Evolutionary conservation across 2,888 invertebrate species (phyloP).

Genomic region (Bugula neritina): DNA sequence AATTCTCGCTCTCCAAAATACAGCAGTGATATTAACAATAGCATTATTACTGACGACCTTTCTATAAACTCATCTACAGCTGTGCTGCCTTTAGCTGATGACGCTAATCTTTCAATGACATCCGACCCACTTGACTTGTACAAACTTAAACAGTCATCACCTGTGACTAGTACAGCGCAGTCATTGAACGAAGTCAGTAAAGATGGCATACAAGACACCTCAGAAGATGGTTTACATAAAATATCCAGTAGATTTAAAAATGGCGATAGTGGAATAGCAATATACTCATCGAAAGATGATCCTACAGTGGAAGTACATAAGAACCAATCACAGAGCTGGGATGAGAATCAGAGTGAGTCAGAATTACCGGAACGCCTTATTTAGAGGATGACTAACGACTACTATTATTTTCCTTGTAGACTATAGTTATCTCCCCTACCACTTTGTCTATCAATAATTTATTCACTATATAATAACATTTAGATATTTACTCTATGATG

Average conservation of each 20-base stretch:
- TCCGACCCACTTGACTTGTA: slow-evolving; percentile 13
- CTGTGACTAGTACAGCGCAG: neutral
- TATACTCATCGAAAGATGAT: neutral
- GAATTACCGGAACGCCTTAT: neutral
- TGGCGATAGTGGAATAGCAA: neutral
- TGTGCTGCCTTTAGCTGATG: neutral
- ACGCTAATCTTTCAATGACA: neutral
- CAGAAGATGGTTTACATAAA: neutral
- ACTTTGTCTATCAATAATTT: too few species aligned
- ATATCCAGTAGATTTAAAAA: neutral
- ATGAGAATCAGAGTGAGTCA: neutral
- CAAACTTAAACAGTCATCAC: neutral
- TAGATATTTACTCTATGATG: too few species aligned
- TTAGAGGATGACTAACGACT: too few species aligned
- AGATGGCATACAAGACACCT: neutral
- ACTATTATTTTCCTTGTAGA: too few species aligned
- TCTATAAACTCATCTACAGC: neutral
- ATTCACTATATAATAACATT: too few species aligned
- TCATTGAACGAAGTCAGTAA: neutral
- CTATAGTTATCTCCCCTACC: too few species aligned
- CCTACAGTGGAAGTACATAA: neutral
- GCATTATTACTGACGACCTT: neutral
- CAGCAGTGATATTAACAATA: neutral
- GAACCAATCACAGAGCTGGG: neutral
- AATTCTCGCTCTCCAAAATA: neutral